Conservation (phyloP, 1,140 invertebrate species). For the Dendroctonus ponderosae region DNA sequence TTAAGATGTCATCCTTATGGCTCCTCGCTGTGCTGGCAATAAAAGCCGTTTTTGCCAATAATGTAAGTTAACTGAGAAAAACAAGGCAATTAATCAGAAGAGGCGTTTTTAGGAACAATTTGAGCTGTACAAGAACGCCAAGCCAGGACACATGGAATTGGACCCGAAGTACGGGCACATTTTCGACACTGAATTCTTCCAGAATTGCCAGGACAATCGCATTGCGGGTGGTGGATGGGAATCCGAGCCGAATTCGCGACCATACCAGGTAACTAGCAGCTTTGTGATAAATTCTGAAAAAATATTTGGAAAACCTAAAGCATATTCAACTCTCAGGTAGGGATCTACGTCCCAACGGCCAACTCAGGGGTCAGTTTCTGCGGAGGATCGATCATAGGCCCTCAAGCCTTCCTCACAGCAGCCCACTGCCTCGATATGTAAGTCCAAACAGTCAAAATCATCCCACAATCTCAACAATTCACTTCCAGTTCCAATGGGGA, state of each 20-base stretch:
- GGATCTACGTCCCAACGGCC: not conserved
- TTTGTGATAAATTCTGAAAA: not conserved
- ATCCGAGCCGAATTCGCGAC: conserved; percentile 17
- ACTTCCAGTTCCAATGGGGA: conserved; percentile 8
- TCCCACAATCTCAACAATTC: conserved; percentile 1
- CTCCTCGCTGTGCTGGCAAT: no score
- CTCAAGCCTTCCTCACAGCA: conserved; percentile 10
- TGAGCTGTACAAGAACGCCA: conserved; percentile 10
- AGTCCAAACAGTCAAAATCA: not conserved
- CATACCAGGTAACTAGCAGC: conserved; percentile 21
- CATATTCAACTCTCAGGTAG: conserved; percentile 2
- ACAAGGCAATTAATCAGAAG: no score
- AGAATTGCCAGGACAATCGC: conserved; percentile 4
- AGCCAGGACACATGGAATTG: conserved; percentile 22
- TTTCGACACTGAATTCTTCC: conserved; percentile 11
- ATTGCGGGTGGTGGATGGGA: conserved; percentile 22
- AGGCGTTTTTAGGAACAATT: no score
- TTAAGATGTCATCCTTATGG: no score
- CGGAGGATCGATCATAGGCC: conserved; percentile 1
- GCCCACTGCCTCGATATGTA: conserved; percentile 11
- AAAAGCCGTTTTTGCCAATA: no score
- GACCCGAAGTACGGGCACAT: conserved; percentile 13
- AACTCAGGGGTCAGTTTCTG: conserved; percentile 4
- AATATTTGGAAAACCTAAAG: not conserved
- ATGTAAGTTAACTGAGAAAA: no score